Conservation (phyloP, 2,113 vertebrate genomes). For the Rattus rattus region DNA sequence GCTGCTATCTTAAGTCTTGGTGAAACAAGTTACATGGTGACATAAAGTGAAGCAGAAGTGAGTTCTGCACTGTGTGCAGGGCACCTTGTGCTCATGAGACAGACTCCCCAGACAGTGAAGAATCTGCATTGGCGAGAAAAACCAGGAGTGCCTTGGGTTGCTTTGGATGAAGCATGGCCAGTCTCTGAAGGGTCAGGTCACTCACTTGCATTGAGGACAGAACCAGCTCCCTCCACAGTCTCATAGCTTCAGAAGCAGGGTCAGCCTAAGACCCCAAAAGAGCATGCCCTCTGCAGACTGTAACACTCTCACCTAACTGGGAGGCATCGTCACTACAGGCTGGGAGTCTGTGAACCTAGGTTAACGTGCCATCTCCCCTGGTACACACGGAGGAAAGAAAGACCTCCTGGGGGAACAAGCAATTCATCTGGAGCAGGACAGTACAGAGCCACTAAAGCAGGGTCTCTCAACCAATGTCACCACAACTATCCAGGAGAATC, state of each 20-base stretch:
- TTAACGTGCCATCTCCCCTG: background rate
- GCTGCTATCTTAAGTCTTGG: background rate
- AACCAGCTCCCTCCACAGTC: background rate
- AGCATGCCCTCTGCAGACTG: background rate
- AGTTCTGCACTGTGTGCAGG: background rate
- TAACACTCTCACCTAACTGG: background rate
- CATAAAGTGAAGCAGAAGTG: background rate
- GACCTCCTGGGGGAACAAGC: background rate
- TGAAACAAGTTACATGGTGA: background rate
- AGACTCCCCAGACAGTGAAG: background rate
- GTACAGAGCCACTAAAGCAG: background rate
- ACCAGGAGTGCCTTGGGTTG: fast-evolving
- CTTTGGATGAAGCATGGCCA: background rate
- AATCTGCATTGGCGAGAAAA: background rate
- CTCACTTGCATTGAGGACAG: background rate
- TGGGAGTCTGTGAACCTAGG: too few species aligned
- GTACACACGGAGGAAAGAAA: background rate
- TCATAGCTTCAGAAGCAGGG: background rate
- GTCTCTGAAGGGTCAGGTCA: background rate
- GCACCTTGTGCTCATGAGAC: fast-evolving
- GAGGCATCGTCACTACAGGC: background rate
- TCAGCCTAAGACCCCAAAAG: background rate
- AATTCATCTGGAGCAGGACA: too few species aligned
- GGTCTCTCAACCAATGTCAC: background rate
- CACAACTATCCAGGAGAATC: background rate